A percentile compares a stretch with the other conserved stretches of the same genome.
phyloP scores from a whole-genome alignment of 2,888 invertebrate species.

The Erebia aethiops region DNA sequence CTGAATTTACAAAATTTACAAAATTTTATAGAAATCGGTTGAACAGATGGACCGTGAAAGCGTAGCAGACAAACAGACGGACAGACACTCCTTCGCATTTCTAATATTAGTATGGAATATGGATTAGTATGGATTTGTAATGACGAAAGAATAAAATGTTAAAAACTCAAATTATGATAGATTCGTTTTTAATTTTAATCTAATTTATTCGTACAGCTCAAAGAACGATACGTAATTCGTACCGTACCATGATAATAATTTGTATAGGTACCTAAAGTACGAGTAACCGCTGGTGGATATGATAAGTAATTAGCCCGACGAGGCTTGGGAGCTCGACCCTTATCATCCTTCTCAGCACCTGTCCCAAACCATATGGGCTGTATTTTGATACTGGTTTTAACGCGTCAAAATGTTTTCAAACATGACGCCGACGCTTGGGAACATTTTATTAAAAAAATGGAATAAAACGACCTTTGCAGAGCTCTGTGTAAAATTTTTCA shows the following conservation, averaged over 20 bases:
- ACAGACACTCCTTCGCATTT: too few species aligned
- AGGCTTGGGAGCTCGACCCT: slow-evolving; percentile 41
- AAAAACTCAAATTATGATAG: background rate
- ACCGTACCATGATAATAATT: background rate
- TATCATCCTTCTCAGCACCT: slow-evolving; percentile 47
- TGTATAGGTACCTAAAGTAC: slow-evolving; percentile 5
- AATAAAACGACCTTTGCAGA: slow-evolving; percentile 19
- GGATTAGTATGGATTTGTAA: too few species aligned
- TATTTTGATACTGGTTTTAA: slow-evolving; percentile 46
- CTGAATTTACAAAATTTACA: too few species aligned
- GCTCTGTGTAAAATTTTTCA: slow-evolving; percentile 4
- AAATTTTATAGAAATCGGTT: too few species aligned
- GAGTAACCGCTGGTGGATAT: slow-evolving; percentile 21
- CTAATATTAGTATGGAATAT: too few species aligned
- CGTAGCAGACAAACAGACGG: too few species aligned
- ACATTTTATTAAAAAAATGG: slow-evolving; percentile 30
- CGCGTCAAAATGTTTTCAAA: slow-evolving; percentile 60
- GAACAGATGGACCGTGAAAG: too few species aligned
- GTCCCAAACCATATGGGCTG: slow-evolving; percentile 40
- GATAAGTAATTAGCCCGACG: slow-evolving; percentile 41
- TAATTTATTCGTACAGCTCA: background rate
- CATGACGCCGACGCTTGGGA: slow-evolving; percentile 34
- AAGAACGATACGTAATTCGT: background rate
- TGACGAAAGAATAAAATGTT: too few species aligned
- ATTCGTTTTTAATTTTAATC: too few species aligned